Percentiles rank a stretch among this genome's conserved stretches.
Conservation (phyloP, 2,113 vertebrate genomes). For the Labeo catla region DNA sequence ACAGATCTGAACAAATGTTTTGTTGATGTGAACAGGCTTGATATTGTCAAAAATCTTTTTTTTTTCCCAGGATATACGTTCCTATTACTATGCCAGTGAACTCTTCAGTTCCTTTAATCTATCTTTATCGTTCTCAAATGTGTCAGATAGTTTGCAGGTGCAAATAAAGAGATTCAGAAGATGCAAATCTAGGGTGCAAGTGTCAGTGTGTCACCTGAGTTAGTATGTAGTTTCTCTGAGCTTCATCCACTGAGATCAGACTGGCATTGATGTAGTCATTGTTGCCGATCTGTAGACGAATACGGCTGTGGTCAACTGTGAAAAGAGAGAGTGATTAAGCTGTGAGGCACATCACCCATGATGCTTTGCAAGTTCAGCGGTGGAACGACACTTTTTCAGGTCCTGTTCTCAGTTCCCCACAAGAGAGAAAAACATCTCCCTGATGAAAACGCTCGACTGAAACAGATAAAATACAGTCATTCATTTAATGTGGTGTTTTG, state of each 20-base stretch:
- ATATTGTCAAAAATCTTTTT: background rate
- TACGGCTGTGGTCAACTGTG: slow-evolving; percentile 97
- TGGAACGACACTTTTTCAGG: slow-evolving; percentile 49
- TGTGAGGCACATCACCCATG: slow-evolving; percentile 34
- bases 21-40: background rate
- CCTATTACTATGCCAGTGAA: background rate
- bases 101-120: background rate
- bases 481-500: background rate
- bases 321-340: slow-evolving; percentile 52
- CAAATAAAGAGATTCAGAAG: background rate
- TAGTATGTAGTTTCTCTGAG: slow-evolving; percentile 95
- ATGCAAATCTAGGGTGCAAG: background rate
- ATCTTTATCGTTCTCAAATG: background rate
- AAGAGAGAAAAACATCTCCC: slow-evolving; percentile 25
- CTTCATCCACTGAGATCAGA: slow-evolving; percentile 92
- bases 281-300: slow-evolving; percentile 87
- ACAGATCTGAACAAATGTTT: background rate
- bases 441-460: background rate
- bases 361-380: slow-evolving; percentile 42
- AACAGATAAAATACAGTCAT: background rate
- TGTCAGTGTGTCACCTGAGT: slow-evolving; percentile 84
- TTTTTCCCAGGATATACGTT: background rate
- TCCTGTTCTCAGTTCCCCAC: slow-evolving; percentile 59
- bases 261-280: slow-evolving; percentile 99
- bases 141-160: background rate